Base-by-base conservation (phyloP, 2,888 invertebrate genomes). In the Acanthosepion esculentum region DNA sequence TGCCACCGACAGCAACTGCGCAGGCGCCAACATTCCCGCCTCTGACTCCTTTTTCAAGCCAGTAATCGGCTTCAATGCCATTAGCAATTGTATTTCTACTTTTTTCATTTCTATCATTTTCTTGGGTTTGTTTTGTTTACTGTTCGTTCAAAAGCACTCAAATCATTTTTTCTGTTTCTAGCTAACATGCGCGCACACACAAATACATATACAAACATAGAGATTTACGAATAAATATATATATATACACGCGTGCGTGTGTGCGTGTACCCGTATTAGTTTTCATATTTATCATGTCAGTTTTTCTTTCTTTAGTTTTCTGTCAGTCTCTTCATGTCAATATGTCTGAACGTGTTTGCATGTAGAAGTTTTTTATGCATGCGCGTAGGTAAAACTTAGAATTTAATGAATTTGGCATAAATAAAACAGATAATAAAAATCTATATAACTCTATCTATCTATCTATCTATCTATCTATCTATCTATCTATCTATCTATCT, bases 1-100 rank as follows among this genome's bases (percentile, higher is more conserved):
- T 78, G n/a, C 59, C 23, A 59, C 59, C 59, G 78, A 78, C 29
- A 78, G 29, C 78, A 29, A 78, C 78, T 78, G 78, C 78, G 78
- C 78, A 78, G 78, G 78, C n/a, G 78, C 78, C 78, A n/a, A 78
- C 78, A n/a, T 78, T 78, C 29, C 78, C 78, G 78, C 78, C 78
- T 78, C n/a, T 8, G 29, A 78, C n/a, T 78, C n/a, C 20, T 29
- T 26, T 64, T 64, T 64, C 64, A 23, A 64, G 64, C 64, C 64
- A 64, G 55, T 55, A 55, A 55, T 55, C 55, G 55, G 12, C 55
- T 64, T 64, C 64, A 64, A 29, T 18, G n/a, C 78, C n/a, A n/a
- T n/a, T 78, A n/a, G 78, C n/a, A 78, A n/a, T 29, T 78, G 10
- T 29, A 29, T 78, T 59, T 20, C 23, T 59, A 20, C 23, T 26